These are phyloP conservation scores for Cyprinodon diabolis DNA, from an alignment of 2,797 vertebrate genomes.

Conservation along the genomic window DNA sequence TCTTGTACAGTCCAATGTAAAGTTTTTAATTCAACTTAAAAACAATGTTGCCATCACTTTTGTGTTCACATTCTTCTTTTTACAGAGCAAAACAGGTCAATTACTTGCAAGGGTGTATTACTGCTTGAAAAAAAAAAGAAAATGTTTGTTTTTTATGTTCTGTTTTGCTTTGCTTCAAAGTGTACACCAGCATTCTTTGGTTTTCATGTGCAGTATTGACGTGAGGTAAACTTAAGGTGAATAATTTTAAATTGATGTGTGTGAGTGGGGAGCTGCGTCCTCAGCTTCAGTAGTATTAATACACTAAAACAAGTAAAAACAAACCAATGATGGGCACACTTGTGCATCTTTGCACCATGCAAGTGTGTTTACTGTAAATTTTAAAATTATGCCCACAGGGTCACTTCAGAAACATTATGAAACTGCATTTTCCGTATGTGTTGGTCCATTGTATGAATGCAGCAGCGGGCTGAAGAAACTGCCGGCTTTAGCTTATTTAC, in stretches of 20 bases:
- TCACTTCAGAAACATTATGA: conserved; percentile 90
- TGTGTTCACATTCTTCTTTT: conserved; percentile 95
- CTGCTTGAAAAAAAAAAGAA: conserved; percentile 80
- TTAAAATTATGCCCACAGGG: conserved; percentile 86
- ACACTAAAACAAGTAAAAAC: conserved; percentile 84
- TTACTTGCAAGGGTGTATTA: conserved; percentile 92
- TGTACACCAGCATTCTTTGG: conserved; percentile 94
- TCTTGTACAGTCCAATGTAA: conserved; percentile 99
- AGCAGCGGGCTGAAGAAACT: conserved; percentile 85
- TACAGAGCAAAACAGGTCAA: conserved; percentile 87
- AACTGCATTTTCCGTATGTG: conserved; percentile 89
- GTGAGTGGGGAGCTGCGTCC: conserved; percentile 88
- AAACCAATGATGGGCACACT: conserved; percentile 85
- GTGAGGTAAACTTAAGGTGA: conserved; percentile 96
- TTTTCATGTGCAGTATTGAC: conserved; percentile 99
- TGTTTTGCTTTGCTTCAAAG: conserved; percentile 91
- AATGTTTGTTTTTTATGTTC: conserved; percentile 78
- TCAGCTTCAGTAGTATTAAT: conserved; percentile 91
- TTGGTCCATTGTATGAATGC: conserved; percentile 85
- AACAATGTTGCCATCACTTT: conserved; percentile 94
- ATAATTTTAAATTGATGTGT: conserved; percentile 93
- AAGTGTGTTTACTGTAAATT: conserved; percentile 83
- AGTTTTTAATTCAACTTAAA: conserved; percentile 99
- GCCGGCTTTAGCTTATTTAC: conserved; percentile 99
- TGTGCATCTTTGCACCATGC: conserved; percentile 87